These are phyloP conservation scores for Drosophila flavopinicola DNA, from an alignment of 2,888 invertebrate species.

Conservation along the genomic window DNA sequence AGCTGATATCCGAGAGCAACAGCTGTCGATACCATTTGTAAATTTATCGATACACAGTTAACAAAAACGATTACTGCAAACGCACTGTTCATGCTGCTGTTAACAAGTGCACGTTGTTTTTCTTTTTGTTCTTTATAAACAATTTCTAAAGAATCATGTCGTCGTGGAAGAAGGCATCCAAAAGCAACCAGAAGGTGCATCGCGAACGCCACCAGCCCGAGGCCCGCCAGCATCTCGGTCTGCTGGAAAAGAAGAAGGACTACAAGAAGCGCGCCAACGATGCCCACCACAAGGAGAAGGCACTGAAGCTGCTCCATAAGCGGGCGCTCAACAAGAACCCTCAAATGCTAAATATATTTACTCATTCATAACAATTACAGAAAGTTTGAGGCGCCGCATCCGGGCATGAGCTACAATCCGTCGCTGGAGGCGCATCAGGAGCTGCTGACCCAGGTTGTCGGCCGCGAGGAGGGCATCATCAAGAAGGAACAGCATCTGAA, in stretches of 20 bases:
- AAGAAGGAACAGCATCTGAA: slow-evolving; percentile 90
- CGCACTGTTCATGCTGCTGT: neutral
- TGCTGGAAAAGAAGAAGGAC: slow-evolving; percentile 95
- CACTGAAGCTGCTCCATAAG: slow-evolving; percentile 91
- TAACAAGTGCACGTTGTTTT: slow-evolving; percentile 25
- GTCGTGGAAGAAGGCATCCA: slow-evolving; percentile 94
- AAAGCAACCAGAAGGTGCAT: slow-evolving; percentile 93
- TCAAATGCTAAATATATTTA: too few relatives aligned
- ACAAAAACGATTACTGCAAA: neutral
- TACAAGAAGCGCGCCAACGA: slow-evolving; percentile 91
- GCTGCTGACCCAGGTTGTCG: slow-evolving; percentile 88
- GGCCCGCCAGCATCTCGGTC: slow-evolving; percentile 90
- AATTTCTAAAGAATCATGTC: slow-evolving; percentile 88
- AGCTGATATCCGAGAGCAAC: too few relatives aligned
- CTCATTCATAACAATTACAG: slow-evolving; percentile 81
- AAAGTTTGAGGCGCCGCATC: slow-evolving; percentile 91
- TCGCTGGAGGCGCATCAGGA: slow-evolving; percentile 92
- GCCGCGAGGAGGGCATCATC: slow-evolving; percentile 90
- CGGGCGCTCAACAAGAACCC: slow-evolving; percentile 91
- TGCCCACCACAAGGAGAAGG: slow-evolving; percentile 92
- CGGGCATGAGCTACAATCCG: slow-evolving; percentile 97
- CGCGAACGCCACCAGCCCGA: slow-evolving; percentile 94
- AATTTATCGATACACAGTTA: slow-evolving; percentile 4
- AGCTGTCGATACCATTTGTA: too few relatives aligned
- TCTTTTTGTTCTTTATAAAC: slow-evolving; percentile 37